Evolutionary conservation across 2,797 vertebrate genomes (phyloP).

Genomic region (Tokudaia muenninki): DNA sequence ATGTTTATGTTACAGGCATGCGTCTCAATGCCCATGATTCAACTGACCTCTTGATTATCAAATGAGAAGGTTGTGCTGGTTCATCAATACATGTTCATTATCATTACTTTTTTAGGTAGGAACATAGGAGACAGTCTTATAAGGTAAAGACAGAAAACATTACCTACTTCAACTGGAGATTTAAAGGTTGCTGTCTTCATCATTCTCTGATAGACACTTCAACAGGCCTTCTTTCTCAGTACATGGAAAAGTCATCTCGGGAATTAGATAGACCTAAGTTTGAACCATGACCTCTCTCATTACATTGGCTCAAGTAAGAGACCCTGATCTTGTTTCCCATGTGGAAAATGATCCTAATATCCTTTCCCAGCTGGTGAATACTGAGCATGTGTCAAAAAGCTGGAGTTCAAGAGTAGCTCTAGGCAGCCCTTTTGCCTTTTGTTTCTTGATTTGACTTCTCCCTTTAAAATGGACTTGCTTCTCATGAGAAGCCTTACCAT

Average conservation of each 20-base stretch:
- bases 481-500: slow-evolving; percentile 51
- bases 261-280: not conserved
- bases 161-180: not conserved
- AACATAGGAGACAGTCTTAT: not conserved
- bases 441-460: slow-evolving; percentile 29
- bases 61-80: not conserved
- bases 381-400: slow-evolving; percentile 2
- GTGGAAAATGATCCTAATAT: not conserved
- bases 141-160: not conserved
- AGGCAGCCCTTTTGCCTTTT: slow-evolving; percentile 20
- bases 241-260: not conserved
- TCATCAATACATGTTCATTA: not conserved
- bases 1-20: not conserved
- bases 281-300: not conserved
- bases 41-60: not conserved
- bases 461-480: slow-evolving; percentile 67
- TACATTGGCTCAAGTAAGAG: not conserved
- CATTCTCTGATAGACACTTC: not conserved
- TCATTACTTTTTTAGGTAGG: not conserved
- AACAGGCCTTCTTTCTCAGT: not conserved
- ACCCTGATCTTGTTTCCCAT: slow-evolving; percentile 20
- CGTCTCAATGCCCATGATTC: not conserved
- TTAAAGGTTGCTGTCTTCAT: not conserved
- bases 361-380: not conserved
- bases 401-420: not conserved